Base-by-base conservation (phyloP, 1,140 invertebrate species). In the Paralvinella palmiformis region DNA sequence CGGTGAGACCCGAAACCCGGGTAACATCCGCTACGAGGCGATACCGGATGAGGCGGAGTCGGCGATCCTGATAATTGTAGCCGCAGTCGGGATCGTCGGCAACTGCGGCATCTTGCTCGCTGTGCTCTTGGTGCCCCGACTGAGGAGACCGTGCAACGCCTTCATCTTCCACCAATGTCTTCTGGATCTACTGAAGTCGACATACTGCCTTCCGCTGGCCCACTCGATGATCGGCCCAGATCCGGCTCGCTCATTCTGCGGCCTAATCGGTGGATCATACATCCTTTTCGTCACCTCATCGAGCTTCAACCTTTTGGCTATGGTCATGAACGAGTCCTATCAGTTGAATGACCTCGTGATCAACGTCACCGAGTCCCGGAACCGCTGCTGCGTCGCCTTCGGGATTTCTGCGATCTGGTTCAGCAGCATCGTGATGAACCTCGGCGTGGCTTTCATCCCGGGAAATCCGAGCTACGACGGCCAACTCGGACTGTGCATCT, bases 341-440 rank as follows among this genome's bases (percentile, higher is more conserved):
- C 87, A 92, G 52, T 89, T 92, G 74, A 90, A 90, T 1, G 88
- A 83, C 63, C 62, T 60, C 75, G 62, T 29, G n/a, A 32, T 58
- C 37, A 35, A 33, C 58, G 60, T 55, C 53, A 64, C 61, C 56
- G 59, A 50, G 61, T 57, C 68, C 35, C 20, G 61, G 52, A 62
- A 73, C 59, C 70, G 57, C 82, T 91, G 48, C 87, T 95, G 91
- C 79, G 90, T 94, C 5, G 84, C 92, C 27, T 95, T 94, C 79
- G 91, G 91, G 15, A 89, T 91, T 31, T 91, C 91, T 79, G 94
- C 94, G 87, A 93, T 93, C 72, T 94, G 91, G 92, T 92, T 93
- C 79, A 81, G 81, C 15, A 82, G 79, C 61, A 73, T 94, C 71
- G 92, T 91, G 10, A 91, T 94, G 73, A 93, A 95, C 80, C 84